These are phyloP conservation scores for Percopsis transmontana DNA, from an alignment of 2,113 vertebrate species.

Conservation along the genomic window DNA sequence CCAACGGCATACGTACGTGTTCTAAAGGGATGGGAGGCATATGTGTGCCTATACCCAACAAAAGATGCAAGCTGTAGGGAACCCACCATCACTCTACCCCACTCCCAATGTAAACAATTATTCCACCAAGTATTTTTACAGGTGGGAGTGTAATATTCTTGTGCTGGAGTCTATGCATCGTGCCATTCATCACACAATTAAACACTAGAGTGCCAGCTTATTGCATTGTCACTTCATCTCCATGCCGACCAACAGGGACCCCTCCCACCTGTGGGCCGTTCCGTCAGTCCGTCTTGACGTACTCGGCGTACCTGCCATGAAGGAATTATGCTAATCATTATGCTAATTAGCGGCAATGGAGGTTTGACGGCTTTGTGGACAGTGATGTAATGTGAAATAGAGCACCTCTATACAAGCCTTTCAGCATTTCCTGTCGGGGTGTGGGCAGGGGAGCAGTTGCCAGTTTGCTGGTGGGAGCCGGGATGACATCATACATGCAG, in stretches of 20 bases:
- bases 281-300: constrained; percentile 42
- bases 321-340: constrained; percentile 68
- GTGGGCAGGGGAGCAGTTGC: constrained; percentile 21
- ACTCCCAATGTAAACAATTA: constrained; percentile 62
- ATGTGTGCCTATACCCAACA: constrained; percentile 30
- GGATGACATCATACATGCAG: constrained; percentile 53
- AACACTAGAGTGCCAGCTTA: constrained; percentile 63
- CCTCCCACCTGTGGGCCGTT: constrained; percentile 39
- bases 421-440: constrained; percentile 11
- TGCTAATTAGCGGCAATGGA: constrained; percentile 68
- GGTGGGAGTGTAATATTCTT: constrained; percentile 55
- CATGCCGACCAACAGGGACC: constrained; percentile 39
- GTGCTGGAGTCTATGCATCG: constrained; percentile 61
- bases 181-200: constrained; percentile 69
- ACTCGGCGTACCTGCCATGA: constrained; percentile 63
- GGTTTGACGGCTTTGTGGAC: no score
- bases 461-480: neutral
- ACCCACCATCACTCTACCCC: neutral
- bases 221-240: constrained; percentile 65
- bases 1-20: no score
- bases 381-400: no score
- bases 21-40: constrained; percentile 12
- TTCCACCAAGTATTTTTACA: constrained; percentile 50
- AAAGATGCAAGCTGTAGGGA: neutral
- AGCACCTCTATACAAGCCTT: neutral